phyloP scores from a whole-genome alignment of 2,888 invertebrate species.

The Stenodema calcarata region DNA sequence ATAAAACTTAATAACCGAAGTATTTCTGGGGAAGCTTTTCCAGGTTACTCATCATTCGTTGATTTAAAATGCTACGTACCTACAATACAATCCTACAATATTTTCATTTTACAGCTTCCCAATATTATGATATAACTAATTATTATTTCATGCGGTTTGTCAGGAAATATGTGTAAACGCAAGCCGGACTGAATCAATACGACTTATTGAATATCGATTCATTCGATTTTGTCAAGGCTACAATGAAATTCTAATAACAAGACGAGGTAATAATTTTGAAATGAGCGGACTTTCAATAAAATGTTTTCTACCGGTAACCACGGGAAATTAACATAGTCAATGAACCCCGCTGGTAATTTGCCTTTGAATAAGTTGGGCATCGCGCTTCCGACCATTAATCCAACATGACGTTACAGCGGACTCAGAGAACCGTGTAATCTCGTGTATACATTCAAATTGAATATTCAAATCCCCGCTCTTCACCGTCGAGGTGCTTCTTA shows the following conservation, averaged over 20 bases:
- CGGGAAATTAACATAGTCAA: conserved; percentile 29
- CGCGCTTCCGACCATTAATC: conserved; percentile 43
- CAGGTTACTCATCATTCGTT: too few relatives aligned
- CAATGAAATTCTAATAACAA: background rate
- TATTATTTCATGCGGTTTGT: too few relatives aligned
- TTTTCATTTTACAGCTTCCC: too few relatives aligned
- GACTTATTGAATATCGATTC: too few relatives aligned
- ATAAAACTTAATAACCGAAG: too few relatives aligned
- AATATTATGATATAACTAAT: too few relatives aligned
- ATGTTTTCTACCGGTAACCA: conserved; percentile 33
- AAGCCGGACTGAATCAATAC: too few relatives aligned
- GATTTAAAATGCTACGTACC: too few relatives aligned
- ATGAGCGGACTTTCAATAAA: conserved; percentile 16
- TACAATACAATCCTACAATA: too few relatives aligned
- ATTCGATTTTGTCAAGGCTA: too few relatives aligned
- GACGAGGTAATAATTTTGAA: background rate
- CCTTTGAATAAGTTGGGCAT: conserved; percentile 36
- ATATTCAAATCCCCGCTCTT: conserved; percentile 18
- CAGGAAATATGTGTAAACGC: too few relatives aligned
- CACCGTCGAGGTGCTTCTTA: background rate
- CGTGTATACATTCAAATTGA: conserved; percentile 38
- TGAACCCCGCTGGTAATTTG: conserved; percentile 31
- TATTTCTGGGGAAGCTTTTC: too few relatives aligned
- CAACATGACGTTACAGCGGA: conserved; percentile 36
- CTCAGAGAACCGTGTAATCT: conserved; percentile 36